Evolutionary conservation across 2,888 invertebrate species (phyloP).

Genomic region (Heliconius ismenius): DNA sequence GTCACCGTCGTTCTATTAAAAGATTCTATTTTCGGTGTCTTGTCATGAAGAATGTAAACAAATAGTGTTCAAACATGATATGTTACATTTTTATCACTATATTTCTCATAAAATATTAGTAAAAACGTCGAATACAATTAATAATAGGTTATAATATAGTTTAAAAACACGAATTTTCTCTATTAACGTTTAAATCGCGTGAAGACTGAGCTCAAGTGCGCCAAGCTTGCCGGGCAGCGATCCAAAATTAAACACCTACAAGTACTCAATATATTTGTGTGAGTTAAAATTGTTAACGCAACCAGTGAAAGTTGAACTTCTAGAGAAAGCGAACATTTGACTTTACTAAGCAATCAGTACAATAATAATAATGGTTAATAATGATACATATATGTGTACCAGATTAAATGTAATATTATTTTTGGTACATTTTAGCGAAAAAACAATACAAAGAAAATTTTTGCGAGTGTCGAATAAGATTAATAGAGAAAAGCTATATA

Average conservation of each 20-base stretch:
- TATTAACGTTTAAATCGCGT: conserved; percentile 59
- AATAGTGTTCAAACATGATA: conserved; percentile 44
- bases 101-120: not conserved
- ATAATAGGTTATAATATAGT: not conserved
- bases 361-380: not conserved
- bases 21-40: conserved; percentile 74
- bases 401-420: not conserved
- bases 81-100: conserved; percentile 3
- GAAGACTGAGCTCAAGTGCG: conserved; percentile 63
- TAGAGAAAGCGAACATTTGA: conserved; percentile 25
- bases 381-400: too few relatives aligned
- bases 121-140: not conserved
- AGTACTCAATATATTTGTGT: conserved; percentile 56
- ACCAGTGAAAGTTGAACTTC: conserved; percentile 36
- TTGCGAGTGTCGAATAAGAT: too few relatives aligned
- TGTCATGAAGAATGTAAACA: conserved; percentile 62
- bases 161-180: conserved; percentile 50
- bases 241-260: conserved; percentile 77
- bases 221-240: conserved; percentile 70
- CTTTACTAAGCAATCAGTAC: not conserved
- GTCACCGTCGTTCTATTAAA: conserved; percentile 72
- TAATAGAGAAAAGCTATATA: too few relatives aligned
- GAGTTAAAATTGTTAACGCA: conserved; percentile 48
- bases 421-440: not conserved
- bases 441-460: not conserved